Base-by-base conservation (phyloP, 1,140 invertebrate species). In the Calycopis cecrops region DNA sequence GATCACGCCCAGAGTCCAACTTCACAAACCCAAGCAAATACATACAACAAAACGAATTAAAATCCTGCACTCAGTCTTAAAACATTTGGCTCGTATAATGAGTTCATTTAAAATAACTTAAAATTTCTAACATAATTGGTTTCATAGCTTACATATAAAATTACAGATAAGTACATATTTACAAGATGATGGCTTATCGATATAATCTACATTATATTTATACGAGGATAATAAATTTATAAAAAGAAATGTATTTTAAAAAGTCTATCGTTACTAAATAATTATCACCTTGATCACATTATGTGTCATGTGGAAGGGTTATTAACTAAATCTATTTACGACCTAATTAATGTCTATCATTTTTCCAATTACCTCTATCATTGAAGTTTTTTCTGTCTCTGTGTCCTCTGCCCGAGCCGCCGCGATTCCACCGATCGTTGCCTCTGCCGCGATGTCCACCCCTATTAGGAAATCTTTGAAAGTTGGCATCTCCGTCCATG, bases 321-420 rank as follows among this genome's bases (percentile, higher is more conserved):
- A 60, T 50, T 67, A 69, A 61, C 60, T 72, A 79, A 74, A 67
- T 66, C 71, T 74, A 73, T 69, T 67, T 69, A 61, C 69, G 56
- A 58, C 66, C 68, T 56, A 54, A 16, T 75, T 78, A 88, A 69
- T 83, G 76, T 65, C 85, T 79, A 65, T 88, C 84, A 62, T 79
- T 81, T 67, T 88, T 88, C 84, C 87, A 88, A 69, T 74, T 76
- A 42, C 84, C 74, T 47, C 84, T 70, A 52, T 87, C 84, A 55
- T 79, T 83, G 58, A 77, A 85, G 62, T 85, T 77, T 67, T 84
- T 87, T 52, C 88, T 67, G 71, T 90, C 89, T 57, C 88, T 80
- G 35, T 88, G 85, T 57, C 89, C 85, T 55, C 78, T 69, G 38
- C 82, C 77, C 47, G 79, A 71, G 54, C 82, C 67, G 14, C 84